These are phyloP conservation scores for Rhamnusium bicolor DNA, from an alignment of 2,888 invertebrate species.

Conservation along the genomic window DNA sequence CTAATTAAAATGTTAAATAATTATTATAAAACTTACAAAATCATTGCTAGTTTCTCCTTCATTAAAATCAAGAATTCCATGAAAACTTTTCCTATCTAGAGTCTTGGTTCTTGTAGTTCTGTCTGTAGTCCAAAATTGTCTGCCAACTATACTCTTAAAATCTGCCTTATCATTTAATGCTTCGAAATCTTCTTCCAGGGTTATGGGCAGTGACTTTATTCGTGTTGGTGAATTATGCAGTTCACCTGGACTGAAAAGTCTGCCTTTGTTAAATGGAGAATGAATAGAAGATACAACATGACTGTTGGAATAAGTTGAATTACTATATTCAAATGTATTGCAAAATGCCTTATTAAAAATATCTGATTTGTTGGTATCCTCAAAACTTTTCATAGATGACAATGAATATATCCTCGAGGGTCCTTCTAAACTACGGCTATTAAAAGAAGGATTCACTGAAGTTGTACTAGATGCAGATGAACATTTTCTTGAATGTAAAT, in stretches of 20 bases:
- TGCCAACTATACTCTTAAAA: slow-evolving; percentile 1
- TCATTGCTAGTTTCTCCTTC: slow-evolving; percentile 33
- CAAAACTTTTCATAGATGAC: slow-evolving; percentile 39
- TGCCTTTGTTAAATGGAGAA: slow-evolving; percentile 22
- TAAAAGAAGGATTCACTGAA: slow-evolving; percentile 44
- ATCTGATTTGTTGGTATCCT: slow-evolving; percentile 1
- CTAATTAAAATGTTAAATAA: too few species aligned
- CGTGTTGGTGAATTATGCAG: background rate
- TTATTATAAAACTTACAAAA: slow-evolving; percentile 46
- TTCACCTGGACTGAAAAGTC: slow-evolving; percentile 22
- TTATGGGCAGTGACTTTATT: slow-evolving; percentile 15
- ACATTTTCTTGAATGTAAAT: slow-evolving; percentile 36
- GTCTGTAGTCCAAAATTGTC: slow-evolving; percentile 37
- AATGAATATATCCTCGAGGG: slow-evolving; percentile 49
- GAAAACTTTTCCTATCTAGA: slow-evolving; percentile 15
- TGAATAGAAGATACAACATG: background rate
- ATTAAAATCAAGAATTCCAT: slow-evolving; percentile 35
- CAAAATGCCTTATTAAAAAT: slow-evolving; percentile 30
- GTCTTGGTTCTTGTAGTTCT: slow-evolving; percentile 17
- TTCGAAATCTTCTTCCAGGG: background rate
- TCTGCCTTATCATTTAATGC: background rate
- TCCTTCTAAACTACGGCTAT: slow-evolving; percentile 48
- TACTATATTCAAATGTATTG: background rate
- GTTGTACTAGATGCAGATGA: slow-evolving; percentile 36
- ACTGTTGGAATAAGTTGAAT: background rate